Evolutionary conservation across 2,888 invertebrate genomes (phyloP).

Genomic region (Lasioglossum zephyrum): DNA sequence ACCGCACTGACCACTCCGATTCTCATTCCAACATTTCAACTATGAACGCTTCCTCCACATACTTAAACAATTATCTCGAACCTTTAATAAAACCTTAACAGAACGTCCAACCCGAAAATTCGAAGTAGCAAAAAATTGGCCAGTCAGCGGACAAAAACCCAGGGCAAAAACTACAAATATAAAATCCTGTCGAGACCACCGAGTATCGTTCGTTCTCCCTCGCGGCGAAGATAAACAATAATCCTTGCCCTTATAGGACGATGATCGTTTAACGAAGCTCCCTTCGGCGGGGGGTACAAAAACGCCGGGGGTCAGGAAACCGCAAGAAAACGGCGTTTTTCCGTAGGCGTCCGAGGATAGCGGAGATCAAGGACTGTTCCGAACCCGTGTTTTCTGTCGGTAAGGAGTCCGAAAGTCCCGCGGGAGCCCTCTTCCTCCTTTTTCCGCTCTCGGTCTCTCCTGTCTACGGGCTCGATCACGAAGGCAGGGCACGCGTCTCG

Average conservation of each 20-base stretch:
- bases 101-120: background rate
- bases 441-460: conserved; percentile 54
- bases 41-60: background rate
- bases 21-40: background rate
- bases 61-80: background rate
- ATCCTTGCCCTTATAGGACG: background rate
- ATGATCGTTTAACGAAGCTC: conserved; percentile 15
- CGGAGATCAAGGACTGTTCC: conserved; percentile 40
- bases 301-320: background rate
- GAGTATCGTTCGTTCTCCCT: background rate
- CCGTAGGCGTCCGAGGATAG: conserved; percentile 33
- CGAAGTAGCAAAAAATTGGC: background rate
- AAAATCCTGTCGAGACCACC: background rate
- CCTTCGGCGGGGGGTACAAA: background rate
- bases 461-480: conserved; percentile 78
- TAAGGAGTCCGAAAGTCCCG: conserved; percentile 67
- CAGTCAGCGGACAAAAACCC: background rate
- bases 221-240: background rate
- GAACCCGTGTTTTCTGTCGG: conserved; percentile 65
- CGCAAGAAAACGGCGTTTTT: conserved; percentile 48
- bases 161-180: background rate
- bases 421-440: conserved; percentile 64
- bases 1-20: background rate
- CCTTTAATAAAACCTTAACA: too few species aligned
- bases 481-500: conserved; percentile 84